These are phyloP conservation scores for Pelmatolapia mariae DNA, from an alignment of 2,113 vertebrate species.

Conservation along the genomic window DNA sequence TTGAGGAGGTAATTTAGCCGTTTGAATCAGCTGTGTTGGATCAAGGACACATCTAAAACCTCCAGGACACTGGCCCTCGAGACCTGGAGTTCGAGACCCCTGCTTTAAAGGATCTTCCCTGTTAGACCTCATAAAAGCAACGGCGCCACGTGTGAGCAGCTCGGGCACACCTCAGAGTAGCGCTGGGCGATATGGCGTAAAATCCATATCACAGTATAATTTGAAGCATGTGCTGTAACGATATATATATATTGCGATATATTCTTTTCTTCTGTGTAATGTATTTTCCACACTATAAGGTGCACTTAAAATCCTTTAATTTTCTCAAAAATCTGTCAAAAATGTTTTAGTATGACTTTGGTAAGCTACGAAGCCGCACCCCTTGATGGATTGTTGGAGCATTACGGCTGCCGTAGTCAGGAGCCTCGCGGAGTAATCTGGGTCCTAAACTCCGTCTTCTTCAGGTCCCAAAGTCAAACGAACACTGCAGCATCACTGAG, in stretches of 20 bases:
- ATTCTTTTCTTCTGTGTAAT: background rate
- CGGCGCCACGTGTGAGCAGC: background rate
- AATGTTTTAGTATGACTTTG: fast-evolving
- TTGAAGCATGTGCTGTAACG: background rate
- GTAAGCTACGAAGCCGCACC: fast-evolving
- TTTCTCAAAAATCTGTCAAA: background rate
- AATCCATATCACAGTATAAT: background rate
- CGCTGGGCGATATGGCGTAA: fast-evolving
- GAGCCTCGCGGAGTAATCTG: fast-evolving
- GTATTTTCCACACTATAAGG: background rate
- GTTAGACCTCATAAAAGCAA: background rate
- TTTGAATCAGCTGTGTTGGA: too few species aligned
- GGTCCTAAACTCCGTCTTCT: fast-evolving
- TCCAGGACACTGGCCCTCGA: too few species aligned
- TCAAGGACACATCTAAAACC: too few species aligned
- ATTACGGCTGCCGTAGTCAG: fast-evolving
- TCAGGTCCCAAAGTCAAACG: fast-evolving
- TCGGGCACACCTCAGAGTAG: background rate
- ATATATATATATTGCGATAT: background rate
- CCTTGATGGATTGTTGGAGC: fast-evolving
- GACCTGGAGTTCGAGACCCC: too few species aligned
- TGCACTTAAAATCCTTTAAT: fast-evolving
- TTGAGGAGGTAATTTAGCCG: too few species aligned
- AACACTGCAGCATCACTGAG: fast-evolving
- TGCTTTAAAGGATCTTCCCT: background rate